phyloP scores from a whole-genome alignment of 2,113 vertebrate species.

The Vimba vimba region DNA sequence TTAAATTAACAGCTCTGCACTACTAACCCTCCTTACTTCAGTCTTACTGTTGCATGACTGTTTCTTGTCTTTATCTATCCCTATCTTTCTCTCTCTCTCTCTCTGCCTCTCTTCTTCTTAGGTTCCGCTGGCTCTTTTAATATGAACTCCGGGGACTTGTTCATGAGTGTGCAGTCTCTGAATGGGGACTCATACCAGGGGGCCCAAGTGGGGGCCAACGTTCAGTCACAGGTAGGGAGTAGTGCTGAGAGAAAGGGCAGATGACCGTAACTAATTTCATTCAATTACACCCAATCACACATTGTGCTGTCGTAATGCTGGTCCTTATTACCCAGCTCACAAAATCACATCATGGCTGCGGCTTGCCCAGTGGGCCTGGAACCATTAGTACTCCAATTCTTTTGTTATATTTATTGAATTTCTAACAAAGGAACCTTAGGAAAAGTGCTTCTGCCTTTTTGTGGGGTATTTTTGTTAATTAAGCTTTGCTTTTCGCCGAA shows the following conservation, averaged over 20 bases:
- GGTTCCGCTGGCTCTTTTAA: slow-evolving; percentile 99
- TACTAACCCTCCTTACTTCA: slow-evolving; percentile 68
- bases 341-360: neutral
- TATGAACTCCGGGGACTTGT: slow-evolving; percentile 99
- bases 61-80: slow-evolving; percentile 67
- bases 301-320: slow-evolving; percentile 19
- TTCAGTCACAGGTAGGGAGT: slow-evolving; percentile 99
- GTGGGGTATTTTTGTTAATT: neutral
- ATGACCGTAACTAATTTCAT: slow-evolving; percentile 29
- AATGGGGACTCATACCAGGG: slow-evolving; percentile 99
- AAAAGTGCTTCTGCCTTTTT: slow-evolving; percentile 9
- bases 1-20: slow-evolving; percentile 27
- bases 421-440: slow-evolving; percentile 1
- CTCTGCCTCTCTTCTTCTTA: slow-evolving; percentile 69
- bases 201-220: slow-evolving; percentile 99
- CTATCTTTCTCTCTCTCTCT: slow-evolving; percentile 55
- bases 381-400: neutral
- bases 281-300: slow-evolving; percentile 18
- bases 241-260: slow-evolving; percentile 52
- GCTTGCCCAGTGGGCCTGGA: neutral
- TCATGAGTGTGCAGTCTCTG: slow-evolving; percentile 99
- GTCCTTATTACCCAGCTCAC: neutral
- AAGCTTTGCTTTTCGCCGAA: neutral
- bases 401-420: slow-evolving; percentile 31
- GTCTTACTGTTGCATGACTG: slow-evolving; percentile 73